These are phyloP conservation scores for Goniozus legneri DNA, from an alignment of 1,140 invertebrate genomes.

Conservation along the genomic window DNA sequence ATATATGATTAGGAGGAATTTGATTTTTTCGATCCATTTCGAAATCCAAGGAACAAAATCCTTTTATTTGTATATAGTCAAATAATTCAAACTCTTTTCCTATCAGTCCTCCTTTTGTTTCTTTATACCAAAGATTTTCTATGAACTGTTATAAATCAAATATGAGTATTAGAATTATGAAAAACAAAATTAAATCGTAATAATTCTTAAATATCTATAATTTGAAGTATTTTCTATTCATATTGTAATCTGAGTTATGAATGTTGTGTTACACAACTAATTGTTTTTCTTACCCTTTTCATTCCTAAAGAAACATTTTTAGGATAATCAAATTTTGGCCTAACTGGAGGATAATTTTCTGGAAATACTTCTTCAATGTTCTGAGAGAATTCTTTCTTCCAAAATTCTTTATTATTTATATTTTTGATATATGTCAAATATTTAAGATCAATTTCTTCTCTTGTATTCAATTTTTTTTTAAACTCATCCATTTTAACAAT, in stretches of 20 bases:
- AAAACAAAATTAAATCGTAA: not conserved
- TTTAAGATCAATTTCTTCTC: not conserved
- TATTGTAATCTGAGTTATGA: not conserved
- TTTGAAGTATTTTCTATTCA: not conserved
- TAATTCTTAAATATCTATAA: not conserved
- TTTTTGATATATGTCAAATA: not conserved
- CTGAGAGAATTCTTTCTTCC: no score
- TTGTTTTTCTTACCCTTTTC: no score
- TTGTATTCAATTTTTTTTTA: not conserved
- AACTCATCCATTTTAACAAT: not conserved
- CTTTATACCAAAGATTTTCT: slow-evolving; percentile 7
- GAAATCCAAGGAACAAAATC: slow-evolving; percentile 1
- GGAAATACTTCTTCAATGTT: no score
- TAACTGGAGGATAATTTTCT: no score
- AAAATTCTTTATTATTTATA: not conserved
- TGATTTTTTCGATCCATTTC: not conserved
- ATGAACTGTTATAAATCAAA: slow-evolving; percentile 3
- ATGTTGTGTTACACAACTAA: not conserved
- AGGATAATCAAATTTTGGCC: slow-evolving; percentile 9
- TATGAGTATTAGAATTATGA: not conserved
- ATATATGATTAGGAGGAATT: not conserved
- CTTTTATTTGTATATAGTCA: slow-evolving; percentile 1
- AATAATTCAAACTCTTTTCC: not conserved
- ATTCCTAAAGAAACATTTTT: no score
- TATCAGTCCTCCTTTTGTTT: slow-evolving; percentile 8